Base-by-base conservation (phyloP, 2,113 vertebrate species). In the Neoarius graeffei region DNA sequence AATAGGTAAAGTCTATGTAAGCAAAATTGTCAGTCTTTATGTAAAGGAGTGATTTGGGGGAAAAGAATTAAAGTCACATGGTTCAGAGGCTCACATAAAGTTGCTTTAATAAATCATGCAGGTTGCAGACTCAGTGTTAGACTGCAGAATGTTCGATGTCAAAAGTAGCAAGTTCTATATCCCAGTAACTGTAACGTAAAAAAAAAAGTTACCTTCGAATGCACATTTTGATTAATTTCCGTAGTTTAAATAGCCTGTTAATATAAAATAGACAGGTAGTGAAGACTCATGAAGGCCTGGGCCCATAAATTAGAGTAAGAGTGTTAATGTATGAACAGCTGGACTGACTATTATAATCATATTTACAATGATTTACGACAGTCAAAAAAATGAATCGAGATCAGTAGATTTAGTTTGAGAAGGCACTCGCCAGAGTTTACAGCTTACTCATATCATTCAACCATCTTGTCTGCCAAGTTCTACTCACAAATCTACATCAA, bases 401-500 rank as follows among this genome's bases (percentile, higher is more conserved):
- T 67, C 62, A 79, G 60, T n/a, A 54, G 52, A 74, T 20, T 60
- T 74, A 15, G 15, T 71, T 25, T 7, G 25, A 27, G 56, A 82
- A 82, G 79, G 30, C 15, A 2, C 1, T 59, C 11, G 59, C 80
- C 80, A 86, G 87, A 84, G 11, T n/a, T 74, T 77, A 71, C 80
- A 86, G 80, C 64, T 84, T 67, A 73, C 25, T 81, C 54, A 64
- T 54, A 54, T 77, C 81, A n/a, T 52, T 42, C 84, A 86, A 27
- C n/a, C n/a, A 56, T 19, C 25, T 17, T 86, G 66, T 88, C 85
- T 91, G 93, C 92, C 93, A 94, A 90, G 89, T 89, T 86, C 64
- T 86, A 64, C 86, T 84, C 73, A 76, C 81, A 92, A 91, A 90
- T 85, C 86, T 76, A 81, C 90, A 93, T 92, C 90, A 91, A 84